A percentile compares a stretch with the other conserved stretches of the same genome.
These are phyloP conservation scores for Caiman crocodilus DNA, from an alignment of 2,797 vertebrate genomes.

Conservation along the genomic window DNA sequence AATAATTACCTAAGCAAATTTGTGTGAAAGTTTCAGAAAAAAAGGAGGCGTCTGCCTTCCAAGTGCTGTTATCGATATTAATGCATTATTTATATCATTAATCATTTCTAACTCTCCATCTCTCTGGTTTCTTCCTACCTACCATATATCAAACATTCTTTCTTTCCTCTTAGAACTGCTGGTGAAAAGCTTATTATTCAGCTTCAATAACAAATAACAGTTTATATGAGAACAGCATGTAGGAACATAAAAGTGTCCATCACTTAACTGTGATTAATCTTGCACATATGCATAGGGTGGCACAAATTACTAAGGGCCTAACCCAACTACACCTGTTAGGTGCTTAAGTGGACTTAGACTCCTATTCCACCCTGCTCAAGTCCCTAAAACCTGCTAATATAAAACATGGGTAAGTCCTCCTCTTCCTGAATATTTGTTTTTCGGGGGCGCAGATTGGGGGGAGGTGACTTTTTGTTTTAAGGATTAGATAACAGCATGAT, in stretches of 20 bases:
- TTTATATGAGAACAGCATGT: neutral
- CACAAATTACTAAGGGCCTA: neutral
- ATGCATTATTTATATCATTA: neutral
- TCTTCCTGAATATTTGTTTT: no score
- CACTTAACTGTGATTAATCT: neutral
- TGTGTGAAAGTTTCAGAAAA: neutral
- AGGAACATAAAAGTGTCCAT: neutral
- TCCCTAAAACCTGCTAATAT: no score
- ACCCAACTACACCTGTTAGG: no score
- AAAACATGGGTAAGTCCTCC: no score
- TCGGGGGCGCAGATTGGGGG: no score
- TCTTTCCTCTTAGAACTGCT: neutral
- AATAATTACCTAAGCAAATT: neutral
- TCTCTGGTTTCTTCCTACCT: neutral
- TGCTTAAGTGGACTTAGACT: no score
- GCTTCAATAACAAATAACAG: neutral
- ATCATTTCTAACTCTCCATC: neutral
- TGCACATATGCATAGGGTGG: neutral
- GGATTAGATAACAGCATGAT: no score
- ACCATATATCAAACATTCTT: fast-evolving
- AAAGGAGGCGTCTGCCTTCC: neutral
- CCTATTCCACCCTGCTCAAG: no score
- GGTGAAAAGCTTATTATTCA: neutral
- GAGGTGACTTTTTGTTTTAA: no score
- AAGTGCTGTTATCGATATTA: neutral